Percentiles rank a stretch among this genome's conserved stretches.
Evolutionary conservation across 2,888 invertebrate species (phyloP).

Genomic region (Melipona beecheii): DNA sequence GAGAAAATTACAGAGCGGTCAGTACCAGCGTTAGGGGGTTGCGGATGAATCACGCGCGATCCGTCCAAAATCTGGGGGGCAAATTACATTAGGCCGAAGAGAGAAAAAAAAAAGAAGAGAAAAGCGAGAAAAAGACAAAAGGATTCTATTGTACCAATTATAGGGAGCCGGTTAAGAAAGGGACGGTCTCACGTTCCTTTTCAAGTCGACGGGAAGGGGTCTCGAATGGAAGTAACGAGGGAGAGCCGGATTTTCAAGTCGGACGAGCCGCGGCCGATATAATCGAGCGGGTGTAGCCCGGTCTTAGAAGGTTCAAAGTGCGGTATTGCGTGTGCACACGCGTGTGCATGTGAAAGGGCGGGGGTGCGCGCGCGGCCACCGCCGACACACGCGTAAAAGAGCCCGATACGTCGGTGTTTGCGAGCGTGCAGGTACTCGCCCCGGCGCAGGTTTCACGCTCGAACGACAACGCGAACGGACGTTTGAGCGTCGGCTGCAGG

Average conservation of each 20-base stretch:
- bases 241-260: constrained; percentile 59
- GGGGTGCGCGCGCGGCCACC: neutral
- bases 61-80: neutral
- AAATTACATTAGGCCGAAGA: neutral
- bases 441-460: constrained; percentile 56
- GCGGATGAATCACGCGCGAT: neutral
- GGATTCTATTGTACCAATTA: constrained; percentile 58
- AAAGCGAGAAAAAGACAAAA: constrained; percentile 19
- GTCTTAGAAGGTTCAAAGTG: constrained; percentile 44
- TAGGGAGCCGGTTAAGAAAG: constrained; percentile 22
- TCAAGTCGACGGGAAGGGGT: constrained; percentile 26
- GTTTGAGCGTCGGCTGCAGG: constrained; percentile 58
- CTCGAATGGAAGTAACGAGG: neutral
- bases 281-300: constrained; percentile 46
- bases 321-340: constrained; percentile 33
- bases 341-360: constrained; percentile 8
- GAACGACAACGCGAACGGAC: constrained; percentile 53
- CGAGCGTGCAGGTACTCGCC: constrained; percentile 9
- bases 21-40: neutral
- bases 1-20: no score
- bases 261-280: constrained; percentile 44
- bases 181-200: constrained; percentile 52
- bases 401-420: constrained; percentile 12
- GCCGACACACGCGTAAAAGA: neutral
- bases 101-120: neutral